phyloP scores from a whole-genome alignment of 2,113 vertebrate genomes.

The Cariama cristata region DNA sequence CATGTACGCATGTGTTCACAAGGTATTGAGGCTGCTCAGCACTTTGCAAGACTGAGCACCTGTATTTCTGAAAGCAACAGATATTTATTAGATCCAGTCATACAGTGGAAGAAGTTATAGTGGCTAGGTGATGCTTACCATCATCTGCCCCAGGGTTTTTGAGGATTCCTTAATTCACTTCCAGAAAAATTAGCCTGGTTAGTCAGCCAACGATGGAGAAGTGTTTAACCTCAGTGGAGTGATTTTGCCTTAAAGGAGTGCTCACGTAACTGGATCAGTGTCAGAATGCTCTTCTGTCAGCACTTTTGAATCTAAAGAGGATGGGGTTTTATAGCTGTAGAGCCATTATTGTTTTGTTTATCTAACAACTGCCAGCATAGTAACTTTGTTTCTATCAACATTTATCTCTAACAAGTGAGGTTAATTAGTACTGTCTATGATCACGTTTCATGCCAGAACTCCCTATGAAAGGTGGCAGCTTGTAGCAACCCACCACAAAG shows the following conservation, averaged over 20 bases:
- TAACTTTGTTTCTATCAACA: background rate
- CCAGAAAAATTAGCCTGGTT: background rate
- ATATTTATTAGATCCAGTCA: background rate
- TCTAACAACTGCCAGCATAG: background rate
- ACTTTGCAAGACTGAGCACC: background rate
- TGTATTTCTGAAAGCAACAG: background rate
- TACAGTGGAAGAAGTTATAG: background rate
- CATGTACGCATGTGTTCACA: fast-evolving
- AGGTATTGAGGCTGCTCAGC: background rate
- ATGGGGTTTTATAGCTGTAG: background rate
- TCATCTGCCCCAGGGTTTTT: background rate
- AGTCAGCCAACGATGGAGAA: background rate
- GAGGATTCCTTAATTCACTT: background rate
- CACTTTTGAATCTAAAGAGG: background rate
- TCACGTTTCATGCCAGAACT: background rate
- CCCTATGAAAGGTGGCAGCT: background rate
- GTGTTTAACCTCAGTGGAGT: background rate
- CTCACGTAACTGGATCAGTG: background rate
- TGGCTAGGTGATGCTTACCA: background rate
- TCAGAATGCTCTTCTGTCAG: background rate
- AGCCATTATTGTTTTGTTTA: background rate
- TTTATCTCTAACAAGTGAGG: background rate
- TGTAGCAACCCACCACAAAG: background rate
- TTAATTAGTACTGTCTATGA: background rate
- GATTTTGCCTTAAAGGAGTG: background rate